These are phyloP conservation scores for Palythoa grandiflora DNA, from an alignment of 92 coral and sea anemone genomes.

Conservation along the genomic window DNA sequence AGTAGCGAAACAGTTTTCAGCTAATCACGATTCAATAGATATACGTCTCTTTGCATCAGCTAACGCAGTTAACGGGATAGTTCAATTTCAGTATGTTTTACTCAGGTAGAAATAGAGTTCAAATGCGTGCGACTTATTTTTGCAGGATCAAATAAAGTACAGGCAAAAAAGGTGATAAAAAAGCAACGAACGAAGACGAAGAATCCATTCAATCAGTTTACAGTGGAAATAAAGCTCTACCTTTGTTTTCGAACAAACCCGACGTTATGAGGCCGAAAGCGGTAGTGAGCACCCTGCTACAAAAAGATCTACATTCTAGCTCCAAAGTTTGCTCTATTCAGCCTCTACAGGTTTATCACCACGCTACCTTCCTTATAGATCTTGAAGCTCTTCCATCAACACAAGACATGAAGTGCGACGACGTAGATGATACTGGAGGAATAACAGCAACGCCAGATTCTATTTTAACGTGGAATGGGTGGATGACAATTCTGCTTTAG, in stretches of 20 bases:
- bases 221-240: slow-evolving; percentile 50
- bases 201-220: slow-evolving; percentile 49
- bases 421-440: slow-evolving; percentile 67
- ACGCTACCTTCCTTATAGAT: slow-evolving; percentile 60
- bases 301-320: slow-evolving; percentile 42
- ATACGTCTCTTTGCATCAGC: slow-evolving; percentile 18
- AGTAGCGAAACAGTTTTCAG: slow-evolving; percentile 2
- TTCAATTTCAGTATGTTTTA: background rate
- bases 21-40: background rate
- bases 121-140: slow-evolving; percentile 43
- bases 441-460: slow-evolving; percentile 61
- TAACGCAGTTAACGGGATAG: background rate
- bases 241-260: slow-evolving; percentile 54
- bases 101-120: background rate
- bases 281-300: slow-evolving; percentile 47
- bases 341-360: slow-evolving; percentile 62
- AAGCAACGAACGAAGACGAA: slow-evolving; percentile 44
- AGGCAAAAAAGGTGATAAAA: slow-evolving; percentile 47
- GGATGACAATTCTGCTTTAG: slow-evolving; percentile 29
- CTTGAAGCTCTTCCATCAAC: slow-evolving; percentile 48
- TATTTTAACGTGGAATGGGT: slow-evolving; percentile 39
- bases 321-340: slow-evolving; percentile 58
- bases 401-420: slow-evolving; percentile 69
- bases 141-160: slow-evolving; percentile 46
- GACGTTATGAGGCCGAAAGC: slow-evolving; percentile 41